A percentile compares a stretch with the other conserved stretches of the same genome.
Evolutionary conservation across 2,113 vertebrate genomes (phyloP).

Genomic region (Piliocolobus tephrosceles): DNA sequence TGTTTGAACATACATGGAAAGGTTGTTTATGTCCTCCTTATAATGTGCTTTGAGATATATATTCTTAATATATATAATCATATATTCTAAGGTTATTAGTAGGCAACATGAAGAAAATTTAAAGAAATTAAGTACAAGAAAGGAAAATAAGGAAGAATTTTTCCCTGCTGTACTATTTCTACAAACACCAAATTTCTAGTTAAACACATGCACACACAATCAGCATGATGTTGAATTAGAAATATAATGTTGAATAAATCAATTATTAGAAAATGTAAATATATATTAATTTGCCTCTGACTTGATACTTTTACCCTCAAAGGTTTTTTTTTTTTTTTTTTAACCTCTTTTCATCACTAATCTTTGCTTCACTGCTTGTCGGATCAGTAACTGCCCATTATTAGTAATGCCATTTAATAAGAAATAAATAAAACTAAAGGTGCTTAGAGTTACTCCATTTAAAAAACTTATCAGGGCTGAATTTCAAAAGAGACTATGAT

Average conservation of each 20-base stretch:
- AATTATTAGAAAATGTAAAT: not conserved
- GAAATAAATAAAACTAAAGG: not conserved
- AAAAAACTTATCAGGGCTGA: not conserved
- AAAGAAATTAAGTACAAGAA: not conserved
- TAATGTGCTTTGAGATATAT: not conserved
- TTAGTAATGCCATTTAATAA: conserved; percentile 9
- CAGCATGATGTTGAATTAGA: not conserved
- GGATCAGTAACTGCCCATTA: not conserved
- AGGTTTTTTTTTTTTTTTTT: not conserved
- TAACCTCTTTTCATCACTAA: not conserved
- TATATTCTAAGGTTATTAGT: not conserved
- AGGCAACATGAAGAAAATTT: not conserved
- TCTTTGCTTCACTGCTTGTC: not conserved
- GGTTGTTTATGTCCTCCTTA: not conserved
- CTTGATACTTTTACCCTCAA: not conserved
- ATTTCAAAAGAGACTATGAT: not conserved
- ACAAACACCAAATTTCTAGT: not conserved
- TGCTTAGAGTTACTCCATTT: not conserved
- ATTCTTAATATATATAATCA: not conserved
- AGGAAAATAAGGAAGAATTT: not conserved
- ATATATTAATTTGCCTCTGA: not conserved
- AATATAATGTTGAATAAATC: not conserved
- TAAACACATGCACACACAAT: not conserved
- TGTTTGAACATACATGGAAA: not conserved
- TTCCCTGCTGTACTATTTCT: not conserved